A percentile compares a stretch with the other conserved stretches of the same genome.
Conservation (phyloP, 1,140 invertebrate genomes). For the Conus ventricosus region DNA sequence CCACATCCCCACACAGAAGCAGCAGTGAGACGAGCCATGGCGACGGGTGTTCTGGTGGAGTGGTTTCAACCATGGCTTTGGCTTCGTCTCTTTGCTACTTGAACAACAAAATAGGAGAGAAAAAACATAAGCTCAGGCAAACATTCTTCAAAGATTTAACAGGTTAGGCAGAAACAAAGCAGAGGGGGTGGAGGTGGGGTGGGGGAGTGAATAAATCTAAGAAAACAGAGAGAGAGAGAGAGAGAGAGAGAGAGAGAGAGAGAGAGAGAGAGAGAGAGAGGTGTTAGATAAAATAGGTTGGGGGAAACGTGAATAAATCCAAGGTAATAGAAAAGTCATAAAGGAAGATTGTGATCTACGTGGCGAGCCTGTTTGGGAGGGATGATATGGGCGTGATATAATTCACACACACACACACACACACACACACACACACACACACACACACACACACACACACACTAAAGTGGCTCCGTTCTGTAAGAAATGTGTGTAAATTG, state of each 20-base stretch:
- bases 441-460: too few relatives aligned
- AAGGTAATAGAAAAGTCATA: too few relatives aligned
- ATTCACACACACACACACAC: too few relatives aligned
- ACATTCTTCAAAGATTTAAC: not conserved
- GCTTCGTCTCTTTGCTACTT: not conserved
- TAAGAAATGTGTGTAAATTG: too few relatives aligned
- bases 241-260: not conserved
- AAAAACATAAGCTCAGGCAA: not conserved
- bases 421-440: too few relatives aligned
- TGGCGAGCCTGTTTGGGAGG: too few relatives aligned
- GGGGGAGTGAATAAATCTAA: not conserved
- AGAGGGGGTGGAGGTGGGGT: not conserved
- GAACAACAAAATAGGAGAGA: not conserved
- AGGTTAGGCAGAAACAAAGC: not conserved
- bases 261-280: not conserved
- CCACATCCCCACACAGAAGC: slow-evolving; percentile 9
- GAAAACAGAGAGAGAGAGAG: not conserved
- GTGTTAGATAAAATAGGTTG: too few relatives aligned
- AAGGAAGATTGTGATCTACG: too few relatives aligned
- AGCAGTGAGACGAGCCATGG: not conserved
- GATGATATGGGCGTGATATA: too few relatives aligned
- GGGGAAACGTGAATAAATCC: too few relatives aligned
- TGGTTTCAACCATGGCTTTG: not conserved
- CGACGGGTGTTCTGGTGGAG: not conserved
- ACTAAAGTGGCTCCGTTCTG: too few relatives aligned